Evolutionary conservation across 2,888 invertebrate genomes (phyloP), one percentile per base, ranked within the genome.

Genomic region (Eretmocerus hayati): DNA sequence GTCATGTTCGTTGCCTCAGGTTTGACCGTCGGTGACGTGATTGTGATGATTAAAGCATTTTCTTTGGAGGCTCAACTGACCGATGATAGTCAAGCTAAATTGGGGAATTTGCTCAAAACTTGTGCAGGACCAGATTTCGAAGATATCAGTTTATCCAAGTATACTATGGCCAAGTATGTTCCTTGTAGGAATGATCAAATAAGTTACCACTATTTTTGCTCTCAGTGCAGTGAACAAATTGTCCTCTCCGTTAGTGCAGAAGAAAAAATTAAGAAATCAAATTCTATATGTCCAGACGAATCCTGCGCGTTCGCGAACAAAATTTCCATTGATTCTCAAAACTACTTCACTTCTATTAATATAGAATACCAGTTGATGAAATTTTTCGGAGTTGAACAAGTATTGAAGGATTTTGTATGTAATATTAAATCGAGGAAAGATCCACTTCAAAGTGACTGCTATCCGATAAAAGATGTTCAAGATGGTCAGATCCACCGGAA

Each of bases 121-220:
- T 41, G 23, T 15, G 47, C 37, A 33, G 47, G 47, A 2, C 36
- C 41, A 11, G 13, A 30, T 3, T 47, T 47, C 31, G 11, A 20
- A 3, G 6, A 35, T 32, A 16, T 40, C 16, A 47, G 23, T 42
- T 13, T 42, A 9, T 42, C 42, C 13, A 47, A 41, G 13, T 47
- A 42, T 21, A 36, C n/a, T 2, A 41, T 47, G 37, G 6, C 8
- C 6, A 19, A 47, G 37, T 42, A 31, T 21, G 20, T 47, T 30
- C 36, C 47, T 11, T 16, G 8, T 2, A 11, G 36, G 4, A 20
- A 42, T 21, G 31, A 42, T 42, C 3, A 36, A 30, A 42, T 47
- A 6, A 31, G 11, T 2, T 36, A 47, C 26, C 6, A 9, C 11
- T 26, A 26, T 26, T 26, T 9, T 26, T 26, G 26, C 11, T 6